Evolutionary conservation across 2,888 invertebrate species (phyloP).

Genomic region (Diarsia mendica): DNA sequence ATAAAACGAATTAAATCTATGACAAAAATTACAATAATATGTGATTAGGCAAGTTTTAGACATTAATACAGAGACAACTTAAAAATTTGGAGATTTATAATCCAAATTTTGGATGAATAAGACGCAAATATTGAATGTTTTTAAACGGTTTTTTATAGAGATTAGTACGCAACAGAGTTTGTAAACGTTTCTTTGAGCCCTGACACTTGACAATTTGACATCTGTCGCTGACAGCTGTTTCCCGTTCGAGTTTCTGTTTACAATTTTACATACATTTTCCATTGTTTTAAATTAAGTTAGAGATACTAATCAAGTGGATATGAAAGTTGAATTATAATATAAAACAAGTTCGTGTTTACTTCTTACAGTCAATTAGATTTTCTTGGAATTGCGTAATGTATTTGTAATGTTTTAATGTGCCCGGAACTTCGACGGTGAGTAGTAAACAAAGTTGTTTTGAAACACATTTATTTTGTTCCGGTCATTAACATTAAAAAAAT

Average conservation of each 20-base stretch:
- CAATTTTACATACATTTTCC: background rate
- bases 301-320: background rate
- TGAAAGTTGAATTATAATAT: background rate
- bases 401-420: conserved; percentile 7
- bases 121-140: background rate
- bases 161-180: conserved; percentile 7
- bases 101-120: background rate
- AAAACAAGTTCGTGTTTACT: conserved; percentile 24
- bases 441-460: conserved; percentile 23
- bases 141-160: too few species aligned
- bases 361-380: background rate
- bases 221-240: background rate
- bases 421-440: conserved; percentile 40
- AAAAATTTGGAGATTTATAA: background rate
- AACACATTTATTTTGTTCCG: background rate
- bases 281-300: background rate
- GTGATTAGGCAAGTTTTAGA: fast-evolving
- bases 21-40: background rate
- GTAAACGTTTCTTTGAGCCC: background rate
- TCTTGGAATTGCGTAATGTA: conserved; percentile 7
- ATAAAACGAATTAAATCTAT: background rate
- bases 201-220: conserved; percentile 11
- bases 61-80: too few species aligned
- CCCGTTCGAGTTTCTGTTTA: background rate
- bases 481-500: background rate